These are phyloP conservation scores for Anoplopoma fimbria DNA, from an alignment of 2,113 vertebrate species.

Conservation along the genomic window DNA sequence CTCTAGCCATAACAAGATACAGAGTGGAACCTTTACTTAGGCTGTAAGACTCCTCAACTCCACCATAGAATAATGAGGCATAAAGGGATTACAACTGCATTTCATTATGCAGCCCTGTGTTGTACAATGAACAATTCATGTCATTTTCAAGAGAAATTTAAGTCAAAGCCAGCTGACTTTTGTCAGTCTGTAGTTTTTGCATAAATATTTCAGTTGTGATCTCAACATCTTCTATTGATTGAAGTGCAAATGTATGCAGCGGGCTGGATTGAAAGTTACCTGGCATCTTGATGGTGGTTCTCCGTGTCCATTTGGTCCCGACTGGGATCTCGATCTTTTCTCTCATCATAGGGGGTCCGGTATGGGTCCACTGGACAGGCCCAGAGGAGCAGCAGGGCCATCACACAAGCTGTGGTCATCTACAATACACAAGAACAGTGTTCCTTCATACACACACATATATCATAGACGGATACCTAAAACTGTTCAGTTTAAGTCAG, in stretches of 20 bases:
- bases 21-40: no score
- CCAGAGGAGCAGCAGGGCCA: neutral
- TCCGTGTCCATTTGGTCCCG: neutral
- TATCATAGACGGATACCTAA: neutral
- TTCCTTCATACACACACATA: no score
- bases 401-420: neutral
- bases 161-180: no score
- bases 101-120: neutral
- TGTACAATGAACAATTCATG: neutral
- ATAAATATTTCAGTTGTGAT: neutral
- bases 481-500: no score
- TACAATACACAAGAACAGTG: neutral
- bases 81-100: neutral
- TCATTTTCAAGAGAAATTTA: no score
- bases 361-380: neutral
- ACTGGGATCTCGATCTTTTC: neutral
- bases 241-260: no score
- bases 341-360: neutral
- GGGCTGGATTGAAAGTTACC: neutral
- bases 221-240: no score
- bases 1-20: no score
- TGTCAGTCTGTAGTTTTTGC: no score
- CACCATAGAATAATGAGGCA: neutral
- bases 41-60: no score
- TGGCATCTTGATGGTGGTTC: neutral